Evolutionary conservation across 2,888 invertebrate genomes (phyloP).

Genomic region (Parochlus steinenii): DNA sequence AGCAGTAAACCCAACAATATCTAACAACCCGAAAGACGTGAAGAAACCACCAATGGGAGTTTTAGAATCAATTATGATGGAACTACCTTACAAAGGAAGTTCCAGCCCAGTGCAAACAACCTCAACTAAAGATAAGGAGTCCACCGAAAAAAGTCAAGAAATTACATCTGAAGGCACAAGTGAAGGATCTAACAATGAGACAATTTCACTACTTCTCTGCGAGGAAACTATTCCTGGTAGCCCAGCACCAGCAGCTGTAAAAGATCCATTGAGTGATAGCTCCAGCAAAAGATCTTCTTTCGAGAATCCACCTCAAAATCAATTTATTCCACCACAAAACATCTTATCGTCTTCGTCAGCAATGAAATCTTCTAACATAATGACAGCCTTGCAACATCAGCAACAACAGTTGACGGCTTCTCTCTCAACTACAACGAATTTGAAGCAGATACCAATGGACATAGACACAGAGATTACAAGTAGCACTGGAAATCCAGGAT

Average conservation of each 20-base stretch:
- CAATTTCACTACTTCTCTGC: constrained; percentile 60
- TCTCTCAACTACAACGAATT: constrained; percentile 22
- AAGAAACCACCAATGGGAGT: constrained; percentile 18
- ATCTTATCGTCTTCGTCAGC: constrained; percentile 13
- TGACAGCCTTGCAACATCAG: constrained; percentile 18
- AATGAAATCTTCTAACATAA: constrained; percentile 16
- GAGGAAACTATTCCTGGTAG: constrained; percentile 85
- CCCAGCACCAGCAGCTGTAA: constrained; percentile 49
- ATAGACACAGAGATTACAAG: constrained; percentile 19
- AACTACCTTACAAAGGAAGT: constrained; percentile 9
- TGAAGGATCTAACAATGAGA: constrained; percentile 33
- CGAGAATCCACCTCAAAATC: constrained; percentile 52
- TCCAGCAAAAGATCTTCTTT: constrained; percentile 40
- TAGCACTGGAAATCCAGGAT: constrained; percentile 12
- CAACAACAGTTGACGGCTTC: constrained; percentile 9
- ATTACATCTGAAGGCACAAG: constrained; percentile 20
- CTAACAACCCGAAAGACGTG: constrained; percentile 18
- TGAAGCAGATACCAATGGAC: constrained; percentile 25
- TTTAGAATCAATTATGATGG: constrained; percentile 7
- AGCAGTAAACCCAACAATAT: constrained; percentile 14
- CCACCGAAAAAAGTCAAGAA: constrained; percentile 19
- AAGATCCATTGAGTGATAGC: constrained; percentile 17
- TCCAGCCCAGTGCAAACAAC: no score
- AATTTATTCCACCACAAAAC: constrained; percentile 27
- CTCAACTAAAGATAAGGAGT: constrained; percentile 16